phyloP scores from a whole-genome alignment of 2,797 vertebrate genomes.

The Florisuga fusca region DNA sequence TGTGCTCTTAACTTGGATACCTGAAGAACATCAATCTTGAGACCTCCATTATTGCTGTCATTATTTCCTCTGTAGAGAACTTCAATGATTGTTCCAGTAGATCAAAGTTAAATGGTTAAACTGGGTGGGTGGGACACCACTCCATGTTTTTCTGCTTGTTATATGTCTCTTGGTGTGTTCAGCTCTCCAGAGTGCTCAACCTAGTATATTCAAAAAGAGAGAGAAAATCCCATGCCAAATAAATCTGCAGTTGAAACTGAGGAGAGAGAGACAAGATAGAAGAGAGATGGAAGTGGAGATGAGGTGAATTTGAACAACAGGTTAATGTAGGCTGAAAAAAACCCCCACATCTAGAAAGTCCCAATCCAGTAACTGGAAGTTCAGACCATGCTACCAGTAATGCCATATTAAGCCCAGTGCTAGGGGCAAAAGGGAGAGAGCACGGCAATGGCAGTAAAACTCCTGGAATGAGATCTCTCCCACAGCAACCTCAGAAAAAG shows the following conservation, averaged over 20 bases:
- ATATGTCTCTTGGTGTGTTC: not conserved
- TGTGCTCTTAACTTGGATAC: not conserved
- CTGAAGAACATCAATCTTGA: not conserved
- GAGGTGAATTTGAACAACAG: not conserved
- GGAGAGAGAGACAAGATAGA: not conserved
- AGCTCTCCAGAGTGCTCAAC: not conserved
- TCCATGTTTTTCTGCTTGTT: not conserved
- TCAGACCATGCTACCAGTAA: not conserved
- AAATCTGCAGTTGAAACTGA: not conserved
- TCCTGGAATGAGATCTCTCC: not conserved
- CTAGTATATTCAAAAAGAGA: not conserved
- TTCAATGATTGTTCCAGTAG: not conserved
- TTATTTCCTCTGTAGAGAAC: not conserved
- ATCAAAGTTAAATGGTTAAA: not conserved
- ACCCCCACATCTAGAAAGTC: not conserved
- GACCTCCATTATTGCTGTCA: not conserved
- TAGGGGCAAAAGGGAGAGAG: not conserved
- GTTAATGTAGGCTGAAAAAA: not conserved
- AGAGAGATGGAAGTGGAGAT: not conserved
- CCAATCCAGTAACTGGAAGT: not conserved
- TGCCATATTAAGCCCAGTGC: not conserved
- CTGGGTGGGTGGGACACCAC: not conserved
- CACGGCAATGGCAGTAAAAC: not conserved
- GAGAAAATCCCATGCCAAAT: not conserved
- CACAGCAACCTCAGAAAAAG: not conserved